Conservation (phyloP, 2,113 vertebrate species). For the Hypanus sabinus region DNA sequence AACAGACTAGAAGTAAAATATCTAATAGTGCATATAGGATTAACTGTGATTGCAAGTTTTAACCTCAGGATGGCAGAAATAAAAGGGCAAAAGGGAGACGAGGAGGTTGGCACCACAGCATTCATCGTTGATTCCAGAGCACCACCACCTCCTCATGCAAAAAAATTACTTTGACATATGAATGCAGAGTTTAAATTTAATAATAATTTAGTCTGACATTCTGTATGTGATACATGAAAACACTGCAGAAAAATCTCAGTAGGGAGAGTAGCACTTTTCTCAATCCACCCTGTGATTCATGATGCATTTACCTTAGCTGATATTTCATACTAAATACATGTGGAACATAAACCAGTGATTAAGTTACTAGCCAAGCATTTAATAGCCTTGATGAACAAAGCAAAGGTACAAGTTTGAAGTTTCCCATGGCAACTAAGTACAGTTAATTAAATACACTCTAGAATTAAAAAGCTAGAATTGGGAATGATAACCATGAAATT, state of each 20-base stretch:
- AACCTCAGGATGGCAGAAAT: not conserved
- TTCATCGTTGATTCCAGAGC: not conserved
- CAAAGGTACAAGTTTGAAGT: too few species aligned
- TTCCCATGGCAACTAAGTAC: too few species aligned
- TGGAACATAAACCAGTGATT: too few species aligned
- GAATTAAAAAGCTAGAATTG: too few species aligned
- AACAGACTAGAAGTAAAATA: not conserved
- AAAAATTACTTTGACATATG: not conserved
- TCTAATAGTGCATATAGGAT: not conserved
- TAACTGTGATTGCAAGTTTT: not conserved
- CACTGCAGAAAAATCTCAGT: not conserved
- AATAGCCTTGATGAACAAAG: too few species aligned
- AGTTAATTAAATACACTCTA: too few species aligned
- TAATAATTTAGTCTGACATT: not conserved
- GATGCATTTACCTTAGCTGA: not conserved
- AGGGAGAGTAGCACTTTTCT: not conserved
- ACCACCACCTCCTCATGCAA: not conserved
- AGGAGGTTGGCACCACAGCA: not conserved
- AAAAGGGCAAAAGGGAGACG: not conserved
- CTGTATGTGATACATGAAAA: not conserved
- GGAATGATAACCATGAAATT: too few species aligned
- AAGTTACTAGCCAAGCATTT: too few species aligned
- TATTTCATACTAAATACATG: not conserved
- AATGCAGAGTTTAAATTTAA: too few species aligned
- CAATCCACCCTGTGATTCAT: not conserved